Evolutionary conservation across 2,113 vertebrate species (phyloP).

Genomic region (Chionomys nivalis): DNA sequence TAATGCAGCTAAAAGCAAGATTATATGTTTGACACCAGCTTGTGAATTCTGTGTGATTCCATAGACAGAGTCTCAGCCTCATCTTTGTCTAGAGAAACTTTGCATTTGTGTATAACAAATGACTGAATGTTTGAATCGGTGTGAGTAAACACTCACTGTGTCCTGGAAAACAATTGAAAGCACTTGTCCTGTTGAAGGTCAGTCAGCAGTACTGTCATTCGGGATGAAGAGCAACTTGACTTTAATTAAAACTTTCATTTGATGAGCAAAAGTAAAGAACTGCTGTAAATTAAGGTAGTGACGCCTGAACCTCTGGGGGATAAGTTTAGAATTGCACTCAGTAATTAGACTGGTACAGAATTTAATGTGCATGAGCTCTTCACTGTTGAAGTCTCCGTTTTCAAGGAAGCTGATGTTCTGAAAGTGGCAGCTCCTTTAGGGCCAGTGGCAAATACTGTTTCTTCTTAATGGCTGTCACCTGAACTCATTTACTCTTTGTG

Average conservation of each 20-base stretch:
- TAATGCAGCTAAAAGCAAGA: not conserved
- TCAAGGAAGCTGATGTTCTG: conserved; percentile 53
- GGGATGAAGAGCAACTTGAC: conserved; percentile 56
- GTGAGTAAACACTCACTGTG: not conserved
- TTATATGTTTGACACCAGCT: not conserved
- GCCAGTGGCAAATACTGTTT: conserved; percentile 33
- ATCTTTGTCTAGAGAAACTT: conserved; percentile 10
- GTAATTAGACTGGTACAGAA: conserved; percentile 68
- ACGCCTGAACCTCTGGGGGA: conserved; percentile 56
- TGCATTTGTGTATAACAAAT: not conserved
- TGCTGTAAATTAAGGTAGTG: conserved; percentile 65
- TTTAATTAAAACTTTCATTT: conserved; percentile 78
- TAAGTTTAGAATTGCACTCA: conserved; percentile 59
- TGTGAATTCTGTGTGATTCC: conserved; percentile 14
- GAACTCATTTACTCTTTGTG: not conserved
- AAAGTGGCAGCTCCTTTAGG: conserved; percentile 50
- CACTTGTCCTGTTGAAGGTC: not conserved
- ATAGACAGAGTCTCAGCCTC: not conserved
- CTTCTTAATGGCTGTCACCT: not conserved
- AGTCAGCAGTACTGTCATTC: not conserved
- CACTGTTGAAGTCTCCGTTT: conserved; percentile 35
- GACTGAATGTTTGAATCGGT: not conserved
- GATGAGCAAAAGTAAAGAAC: conserved; percentile 72
- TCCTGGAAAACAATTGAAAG: conserved; percentile 48
- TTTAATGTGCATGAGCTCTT: conserved; percentile 47